Evolutionary conservation across 2,797 vertebrate genomes (phyloP).

Genomic region (Glyptemys insculpta): DNA sequence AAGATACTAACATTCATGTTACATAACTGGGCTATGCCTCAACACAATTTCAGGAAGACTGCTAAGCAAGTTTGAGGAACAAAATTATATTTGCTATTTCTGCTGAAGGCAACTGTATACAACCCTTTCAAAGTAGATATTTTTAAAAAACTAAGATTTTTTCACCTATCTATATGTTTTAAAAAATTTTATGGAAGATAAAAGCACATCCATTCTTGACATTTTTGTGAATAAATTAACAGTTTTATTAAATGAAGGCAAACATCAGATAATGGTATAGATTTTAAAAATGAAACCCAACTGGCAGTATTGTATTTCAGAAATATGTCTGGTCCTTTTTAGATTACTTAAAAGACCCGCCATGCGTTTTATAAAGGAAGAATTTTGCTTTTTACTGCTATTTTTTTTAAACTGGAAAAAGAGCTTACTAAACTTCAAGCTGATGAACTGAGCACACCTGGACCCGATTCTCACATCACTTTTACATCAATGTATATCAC

Average conservation of each 20-base stretch:
- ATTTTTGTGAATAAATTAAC: conserved; percentile 83
- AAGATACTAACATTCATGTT: conserved; percentile 77
- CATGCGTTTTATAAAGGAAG: conserved; percentile 72
- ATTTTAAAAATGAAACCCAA: conserved; percentile 77
- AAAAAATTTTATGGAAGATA: conserved; percentile 77
- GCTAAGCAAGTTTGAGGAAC: conserved; percentile 77
- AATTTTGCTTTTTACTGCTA: conserved; percentile 66
- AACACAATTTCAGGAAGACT: conserved; percentile 85
- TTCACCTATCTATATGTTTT: conserved; percentile 50
- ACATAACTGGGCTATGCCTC: conserved; percentile 75
- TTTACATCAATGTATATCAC: conserved; percentile 59
- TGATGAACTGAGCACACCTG: conserved; percentile 76
- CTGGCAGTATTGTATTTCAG: conserved; percentile 77
- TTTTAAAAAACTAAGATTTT: conserved; percentile 46
- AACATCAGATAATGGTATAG: conserved; percentile 79
- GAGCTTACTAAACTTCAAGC: conserved; percentile 60
- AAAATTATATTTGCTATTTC: conserved; percentile 79
- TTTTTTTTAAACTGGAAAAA: conserved; percentile 60
- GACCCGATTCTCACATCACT: conserved; percentile 66
- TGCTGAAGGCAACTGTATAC: conserved; percentile 83
- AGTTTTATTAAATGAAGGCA: conserved; percentile 86
- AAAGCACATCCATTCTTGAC: conserved; percentile 83
- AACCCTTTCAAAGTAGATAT: conserved; percentile 77
- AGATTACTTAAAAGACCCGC: conserved; percentile 75
- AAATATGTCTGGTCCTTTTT: conserved; percentile 77